These are phyloP conservation scores for Sylvia atricapilla DNA, from an alignment of 2,113 vertebrate species.

Conservation along the genomic window DNA sequence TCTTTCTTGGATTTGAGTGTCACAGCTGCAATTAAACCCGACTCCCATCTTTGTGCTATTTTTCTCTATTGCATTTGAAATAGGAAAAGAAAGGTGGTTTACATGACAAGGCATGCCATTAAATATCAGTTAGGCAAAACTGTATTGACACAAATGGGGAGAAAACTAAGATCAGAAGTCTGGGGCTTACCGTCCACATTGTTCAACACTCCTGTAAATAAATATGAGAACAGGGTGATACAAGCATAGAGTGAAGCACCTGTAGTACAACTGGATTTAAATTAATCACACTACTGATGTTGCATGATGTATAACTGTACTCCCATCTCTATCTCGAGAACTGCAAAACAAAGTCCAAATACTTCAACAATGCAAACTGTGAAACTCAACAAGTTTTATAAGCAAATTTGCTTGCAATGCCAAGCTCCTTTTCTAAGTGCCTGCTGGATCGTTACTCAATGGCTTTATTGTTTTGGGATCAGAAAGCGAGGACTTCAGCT, in stretches of 20 bases:
- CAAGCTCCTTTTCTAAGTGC: not conserved
- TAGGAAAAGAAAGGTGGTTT: not conserved
- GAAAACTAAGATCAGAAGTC: not conserved
- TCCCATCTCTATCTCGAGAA: not conserved
- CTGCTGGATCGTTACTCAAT: not conserved
- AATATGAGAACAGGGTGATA: not conserved
- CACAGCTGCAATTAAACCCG: not conserved
- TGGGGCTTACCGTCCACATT: not conserved
- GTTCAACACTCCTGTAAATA: not conserved
- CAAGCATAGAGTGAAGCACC: not conserved
- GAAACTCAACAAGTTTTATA: not conserved
- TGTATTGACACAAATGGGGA: not conserved
- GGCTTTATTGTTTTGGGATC: slow-evolving; percentile 17
- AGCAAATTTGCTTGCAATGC: not conserved
- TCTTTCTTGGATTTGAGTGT: not conserved
- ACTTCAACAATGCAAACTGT: not conserved
- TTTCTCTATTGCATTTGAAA: not conserved
- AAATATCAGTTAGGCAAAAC: not conserved
- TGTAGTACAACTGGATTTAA: not conserved
- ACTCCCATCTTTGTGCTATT: not conserved
- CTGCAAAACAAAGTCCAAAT: not conserved
- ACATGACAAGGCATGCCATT: not conserved
- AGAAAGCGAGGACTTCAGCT: not conserved
- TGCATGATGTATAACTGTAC: not conserved
- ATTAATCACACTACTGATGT: not conserved